A percentile compares a stretch with the other conserved stretches of the same genome.
These are phyloP conservation scores for Drosophila murphyi DNA, from an alignment of 1,140 invertebrate species.

Conservation along the genomic window DNA sequence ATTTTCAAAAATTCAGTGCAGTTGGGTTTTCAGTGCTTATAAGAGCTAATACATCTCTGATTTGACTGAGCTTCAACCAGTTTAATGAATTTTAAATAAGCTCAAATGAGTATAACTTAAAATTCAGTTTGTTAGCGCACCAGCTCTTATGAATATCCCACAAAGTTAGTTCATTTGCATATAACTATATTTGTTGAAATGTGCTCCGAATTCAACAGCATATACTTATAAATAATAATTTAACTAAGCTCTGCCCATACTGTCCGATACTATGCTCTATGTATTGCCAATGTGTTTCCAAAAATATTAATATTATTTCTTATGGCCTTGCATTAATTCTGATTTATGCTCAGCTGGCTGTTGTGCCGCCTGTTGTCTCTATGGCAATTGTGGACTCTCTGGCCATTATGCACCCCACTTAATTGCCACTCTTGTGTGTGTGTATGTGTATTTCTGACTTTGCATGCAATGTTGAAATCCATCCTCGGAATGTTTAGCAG, in stretches of 20 bases:
- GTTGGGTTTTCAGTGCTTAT: no score
- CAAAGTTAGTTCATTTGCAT: constrained; percentile 5
- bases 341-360: constrained; percentile 59
- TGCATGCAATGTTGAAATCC: constrained; percentile 47
- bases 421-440: not conserved
- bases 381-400: constrained; percentile 8
- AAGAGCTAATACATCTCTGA: no score
- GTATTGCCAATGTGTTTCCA: constrained; percentile 27
- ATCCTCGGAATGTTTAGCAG: constrained; percentile 20
- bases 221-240: constrained; percentile 28
- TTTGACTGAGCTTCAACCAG: no score
- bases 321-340: constrained; percentile 46
- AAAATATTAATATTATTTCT: constrained; percentile 60
- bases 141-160: no score
- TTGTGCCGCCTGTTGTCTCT: not conserved
- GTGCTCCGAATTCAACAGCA: constrained; percentile 18
- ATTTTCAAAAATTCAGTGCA: no score
- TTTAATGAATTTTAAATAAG: no score
- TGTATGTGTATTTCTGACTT: constrained; percentile 5
- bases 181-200: not conserved
- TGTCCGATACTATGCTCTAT: not conserved
- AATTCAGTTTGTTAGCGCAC: no score
- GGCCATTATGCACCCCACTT: constrained; percentile 38
- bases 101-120: no score
- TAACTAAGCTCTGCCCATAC: constrained; percentile 4